Evolutionary conservation across 2,797 vertebrate genomes (phyloP).

Genomic region (Macropus fuliginosus): DNA sequence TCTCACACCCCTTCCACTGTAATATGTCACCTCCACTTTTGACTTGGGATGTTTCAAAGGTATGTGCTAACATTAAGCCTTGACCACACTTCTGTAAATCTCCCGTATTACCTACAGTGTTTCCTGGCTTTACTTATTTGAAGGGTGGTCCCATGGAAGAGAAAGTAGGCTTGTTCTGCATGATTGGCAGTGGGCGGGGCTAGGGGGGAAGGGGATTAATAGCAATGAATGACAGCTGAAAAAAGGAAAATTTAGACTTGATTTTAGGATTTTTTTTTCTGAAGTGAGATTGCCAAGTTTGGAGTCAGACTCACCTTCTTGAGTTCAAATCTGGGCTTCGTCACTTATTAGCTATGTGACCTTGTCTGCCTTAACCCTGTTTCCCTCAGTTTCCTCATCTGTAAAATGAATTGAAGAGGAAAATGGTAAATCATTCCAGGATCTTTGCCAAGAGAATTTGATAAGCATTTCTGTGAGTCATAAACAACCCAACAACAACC

Average conservation of each 20-base stretch:
- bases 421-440: neutral
- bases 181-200: neutral
- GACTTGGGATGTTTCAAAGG: constrained; percentile 23
- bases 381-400: neutral
- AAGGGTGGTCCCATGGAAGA: neutral
- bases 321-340: neutral
- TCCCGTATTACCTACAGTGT: neutral
- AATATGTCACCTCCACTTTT: neutral
- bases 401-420: neutral
- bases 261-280: neutral
- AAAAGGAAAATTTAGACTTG: neutral
- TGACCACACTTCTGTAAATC: neutral
- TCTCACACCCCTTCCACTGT: neutral
- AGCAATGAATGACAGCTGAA: neutral
- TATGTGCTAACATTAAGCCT: constrained; percentile 22
- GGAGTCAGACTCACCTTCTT: neutral
- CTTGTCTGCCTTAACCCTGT: neutral
- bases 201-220: neutral
- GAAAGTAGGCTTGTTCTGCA: neutral
- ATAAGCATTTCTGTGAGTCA: too few species aligned
- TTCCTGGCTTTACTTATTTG: neutral
- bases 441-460: too few species aligned
- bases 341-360: neutral
- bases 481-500: too few species aligned
- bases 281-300: neutral